Evolutionary conservation across 2,113 vertebrate genomes (phyloP).

Genomic region (Strix aluco): DNA sequence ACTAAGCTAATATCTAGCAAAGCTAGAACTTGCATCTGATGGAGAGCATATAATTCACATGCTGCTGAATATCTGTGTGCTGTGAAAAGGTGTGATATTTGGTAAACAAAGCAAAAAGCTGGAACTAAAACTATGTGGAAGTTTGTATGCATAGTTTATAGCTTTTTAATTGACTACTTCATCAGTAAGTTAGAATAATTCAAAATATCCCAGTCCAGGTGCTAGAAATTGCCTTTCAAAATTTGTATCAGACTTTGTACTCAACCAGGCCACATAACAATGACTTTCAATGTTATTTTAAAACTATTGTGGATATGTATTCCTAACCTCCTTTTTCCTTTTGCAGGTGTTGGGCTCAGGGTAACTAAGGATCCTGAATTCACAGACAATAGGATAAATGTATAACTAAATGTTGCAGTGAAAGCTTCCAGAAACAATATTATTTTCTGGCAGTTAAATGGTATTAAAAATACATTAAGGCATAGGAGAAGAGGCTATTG

Average conservation of each 20-base stretch:
- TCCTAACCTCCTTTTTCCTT: not conserved
- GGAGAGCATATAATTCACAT: not conserved
- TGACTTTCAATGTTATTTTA: not conserved
- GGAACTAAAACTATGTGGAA: not conserved
- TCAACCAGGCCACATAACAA: not conserved
- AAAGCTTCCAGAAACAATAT: slow-evolving; percentile 49
- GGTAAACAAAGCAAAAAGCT: not conserved
- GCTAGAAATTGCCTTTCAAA: not conserved
- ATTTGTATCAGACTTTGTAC: not conserved
- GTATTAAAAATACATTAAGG: slow-evolving; percentile 66
- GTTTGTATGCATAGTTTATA: not conserved
- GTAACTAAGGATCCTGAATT: slow-evolving; percentile 15
- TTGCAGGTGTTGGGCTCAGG: not conserved
- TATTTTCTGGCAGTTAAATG: slow-evolving; percentile 38
- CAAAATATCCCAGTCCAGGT: not conserved
- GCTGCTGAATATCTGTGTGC: not conserved
- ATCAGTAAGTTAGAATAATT: not conserved
- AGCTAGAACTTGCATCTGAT: not conserved
- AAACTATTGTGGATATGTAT: not conserved
- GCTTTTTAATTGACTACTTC: not conserved
- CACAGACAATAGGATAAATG: not conserved
- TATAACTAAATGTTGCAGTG: slow-evolving; percentile 28
- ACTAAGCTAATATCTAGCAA: not conserved
- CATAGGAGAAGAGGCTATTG: slow-evolving; percentile 26
- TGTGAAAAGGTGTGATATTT: not conserved